Percentiles rank a stretch among this genome's conserved stretches.
These are phyloP conservation scores for Pollenia griseotomentosa DNA, from an alignment of 2,888 invertebrate species.

Conservation along the genomic window DNA sequence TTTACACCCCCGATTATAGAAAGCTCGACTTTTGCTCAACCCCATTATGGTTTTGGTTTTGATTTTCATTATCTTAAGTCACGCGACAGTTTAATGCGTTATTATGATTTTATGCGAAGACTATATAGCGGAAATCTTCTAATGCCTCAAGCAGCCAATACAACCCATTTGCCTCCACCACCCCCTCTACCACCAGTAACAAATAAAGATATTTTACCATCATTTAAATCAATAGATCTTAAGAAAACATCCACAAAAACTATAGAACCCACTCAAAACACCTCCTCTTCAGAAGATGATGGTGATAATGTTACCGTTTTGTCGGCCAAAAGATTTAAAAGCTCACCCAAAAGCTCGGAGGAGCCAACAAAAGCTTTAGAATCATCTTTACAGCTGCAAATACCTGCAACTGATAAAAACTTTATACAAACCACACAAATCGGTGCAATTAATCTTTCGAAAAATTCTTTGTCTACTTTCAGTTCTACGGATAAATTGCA, in stretches of 20 bases:
- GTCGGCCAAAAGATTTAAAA: conserved; percentile 74
- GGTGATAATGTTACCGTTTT: conserved; percentile 52
- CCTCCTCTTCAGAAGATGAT: conserved; percentile 69
- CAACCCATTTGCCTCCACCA: conserved; percentile 65
- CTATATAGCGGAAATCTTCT: conserved; percentile 78
- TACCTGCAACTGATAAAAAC: conserved; percentile 56
- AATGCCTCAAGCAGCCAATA: conserved; percentile 33
- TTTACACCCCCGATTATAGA: conserved; percentile 76
- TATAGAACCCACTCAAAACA: conserved; percentile 25
- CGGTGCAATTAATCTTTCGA: conserved; percentile 82
- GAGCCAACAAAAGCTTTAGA: conserved; percentile 65
- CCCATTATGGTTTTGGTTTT: conserved; percentile 68
- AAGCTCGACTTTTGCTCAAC: conserved; percentile 42
- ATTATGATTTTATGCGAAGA: conserved; percentile 82
- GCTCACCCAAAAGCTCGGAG: conserved; percentile 75
- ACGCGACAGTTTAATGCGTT: conserved; percentile 80
- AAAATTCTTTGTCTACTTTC: conserved; percentile 79
- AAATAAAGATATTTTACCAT: conserved; percentile 76
- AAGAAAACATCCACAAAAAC: conserved; percentile 40
- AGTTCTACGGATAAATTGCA: conserved; percentile 77
- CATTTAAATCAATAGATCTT: background rate
- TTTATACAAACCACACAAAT: conserved; percentile 69
- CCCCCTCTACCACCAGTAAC: conserved; percentile 77
- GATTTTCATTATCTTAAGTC: conserved; percentile 80
- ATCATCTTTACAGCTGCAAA: conserved; percentile 41